Evolutionary conservation across 1,140 invertebrate genomes (phyloP).

Genomic region (Myzus persicae): DNA sequence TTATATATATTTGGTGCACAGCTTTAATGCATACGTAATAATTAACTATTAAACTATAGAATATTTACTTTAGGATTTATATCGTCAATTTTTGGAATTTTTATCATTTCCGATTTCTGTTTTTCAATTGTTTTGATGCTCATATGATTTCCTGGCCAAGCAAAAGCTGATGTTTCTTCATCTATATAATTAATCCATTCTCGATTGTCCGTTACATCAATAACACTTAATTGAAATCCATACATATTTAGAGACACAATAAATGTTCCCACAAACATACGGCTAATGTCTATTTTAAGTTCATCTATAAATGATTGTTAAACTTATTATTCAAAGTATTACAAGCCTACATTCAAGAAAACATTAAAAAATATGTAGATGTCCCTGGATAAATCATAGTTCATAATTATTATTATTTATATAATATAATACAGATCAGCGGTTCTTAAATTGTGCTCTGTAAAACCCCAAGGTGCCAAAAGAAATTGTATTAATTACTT

Average conservation of each 20-base stretch:
- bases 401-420: not conserved
- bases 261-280: constrained; percentile 75
- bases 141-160: constrained; percentile 66
- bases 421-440: not conserved
- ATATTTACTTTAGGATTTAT: constrained; percentile 54
- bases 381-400: not conserved
- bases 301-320: constrained; percentile 64
- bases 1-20: too few relatives aligned
- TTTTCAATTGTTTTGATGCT: constrained; percentile 42
- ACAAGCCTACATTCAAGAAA: not conserved
- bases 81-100: constrained; percentile 35
- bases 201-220: constrained; percentile 69
- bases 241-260: constrained; percentile 85
- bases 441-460: too few relatives aligned
- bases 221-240: constrained; percentile 78
- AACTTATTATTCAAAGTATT: constrained; percentile 23
- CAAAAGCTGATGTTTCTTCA: constrained; percentile 68
- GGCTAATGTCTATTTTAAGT: constrained; percentile 68
- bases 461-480: too few relatives aligned
- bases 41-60: not conserved
- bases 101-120: constrained; percentile 8
- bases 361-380: not conserved
- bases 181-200: constrained; percentile 70
- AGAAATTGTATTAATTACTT: too few relatives aligned
- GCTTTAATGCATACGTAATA: not conserved